Conservation (phyloP, 2,797 vertebrate genomes). For the Atherinosoma microstoma region DNA sequence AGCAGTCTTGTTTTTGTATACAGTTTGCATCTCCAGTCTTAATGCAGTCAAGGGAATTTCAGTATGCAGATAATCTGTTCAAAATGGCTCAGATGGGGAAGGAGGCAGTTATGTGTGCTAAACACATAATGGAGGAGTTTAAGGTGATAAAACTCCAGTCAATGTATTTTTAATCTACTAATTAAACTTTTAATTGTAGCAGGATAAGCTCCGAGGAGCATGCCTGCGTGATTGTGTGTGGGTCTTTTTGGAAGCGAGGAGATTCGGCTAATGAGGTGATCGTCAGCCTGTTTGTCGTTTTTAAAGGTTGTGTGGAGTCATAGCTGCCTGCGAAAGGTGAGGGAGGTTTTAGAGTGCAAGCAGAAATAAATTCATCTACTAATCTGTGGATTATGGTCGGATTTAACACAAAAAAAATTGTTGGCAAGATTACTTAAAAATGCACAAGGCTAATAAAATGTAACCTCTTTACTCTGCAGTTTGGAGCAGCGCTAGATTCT, state of each 20-base stretch:
- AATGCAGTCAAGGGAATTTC: slow-evolving; percentile 55
- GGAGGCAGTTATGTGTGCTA: slow-evolving; percentile 70
- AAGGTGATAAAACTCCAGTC: slow-evolving; percentile 83
- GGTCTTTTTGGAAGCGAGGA: slow-evolving; percentile 49
- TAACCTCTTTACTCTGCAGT: slow-evolving; percentile 62
- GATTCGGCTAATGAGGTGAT: slow-evolving; percentile 77
- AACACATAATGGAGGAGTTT: slow-evolving; percentile 82
- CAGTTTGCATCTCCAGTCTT: slow-evolving; percentile 48
- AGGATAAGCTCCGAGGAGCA: slow-evolving; percentile 79
- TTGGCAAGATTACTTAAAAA: slow-evolving; percentile 76
- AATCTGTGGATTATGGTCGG: slow-evolving; percentile 80
- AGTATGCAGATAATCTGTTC: slow-evolving; percentile 72
- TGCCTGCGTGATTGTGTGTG: slow-evolving; percentile 28
- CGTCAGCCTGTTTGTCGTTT: slow-evolving; percentile 69
- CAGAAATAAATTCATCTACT: slow-evolving; percentile 80
- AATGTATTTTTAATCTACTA: slow-evolving; percentile 86
- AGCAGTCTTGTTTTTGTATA: slow-evolving; percentile 51
- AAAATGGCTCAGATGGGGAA: slow-evolving; percentile 68
- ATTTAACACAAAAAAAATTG: slow-evolving; percentile 70
- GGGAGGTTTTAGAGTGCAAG: slow-evolving; percentile 65
- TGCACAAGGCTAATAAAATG: slow-evolving; percentile 79
- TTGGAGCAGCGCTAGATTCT: slow-evolving; percentile 41
- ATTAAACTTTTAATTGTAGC: slow-evolving; percentile 88
- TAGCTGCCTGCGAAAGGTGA: slow-evolving; percentile 79
- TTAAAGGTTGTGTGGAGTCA: slow-evolving; percentile 74